phyloP scores from a whole-genome alignment of 2,888 invertebrate genomes.

The Trisateles emortualis region DNA sequence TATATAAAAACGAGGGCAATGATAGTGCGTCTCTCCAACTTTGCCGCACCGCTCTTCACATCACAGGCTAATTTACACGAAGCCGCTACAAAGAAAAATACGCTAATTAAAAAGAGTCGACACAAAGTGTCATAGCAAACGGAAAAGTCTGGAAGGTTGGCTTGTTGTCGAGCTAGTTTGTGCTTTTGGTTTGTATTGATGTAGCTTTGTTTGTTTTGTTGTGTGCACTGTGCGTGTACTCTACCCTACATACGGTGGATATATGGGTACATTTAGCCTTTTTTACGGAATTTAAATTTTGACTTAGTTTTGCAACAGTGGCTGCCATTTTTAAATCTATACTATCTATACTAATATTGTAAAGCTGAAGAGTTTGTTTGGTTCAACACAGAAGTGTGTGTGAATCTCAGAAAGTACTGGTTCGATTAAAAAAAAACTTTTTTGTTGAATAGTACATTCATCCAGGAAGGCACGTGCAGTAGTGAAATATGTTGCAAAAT shows the following conservation, averaged over 20 bases:
- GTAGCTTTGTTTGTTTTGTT: constrained; percentile 32
- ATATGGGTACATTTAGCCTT: background rate
- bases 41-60: constrained; percentile 67
- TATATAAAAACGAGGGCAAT: constrained; percentile 60
- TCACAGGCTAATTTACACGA: constrained; percentile 81
- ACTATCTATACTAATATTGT: too few species aligned
- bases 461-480: too few species aligned
- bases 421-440: too few species aligned
- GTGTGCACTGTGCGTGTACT: constrained; percentile 23
- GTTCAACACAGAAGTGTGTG: too few species aligned
- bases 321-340: too few species aligned
- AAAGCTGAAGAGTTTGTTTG: too few species aligned
- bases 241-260: background rate
- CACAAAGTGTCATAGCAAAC: constrained; percentile 80
- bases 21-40: constrained; percentile 55
- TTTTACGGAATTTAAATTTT: too few species aligned
- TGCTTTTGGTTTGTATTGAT: constrained; percentile 55
- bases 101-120: constrained; percentile 85
- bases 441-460: too few species aligned
- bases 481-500: too few species aligned
- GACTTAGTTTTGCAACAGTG: too few species aligned
- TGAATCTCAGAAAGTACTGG: too few species aligned
- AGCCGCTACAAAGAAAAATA: constrained; percentile 80
- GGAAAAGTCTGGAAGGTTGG: constrained; percentile 53
- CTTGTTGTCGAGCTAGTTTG: constrained; percentile 48